These are phyloP conservation scores for Suillia variegata DNA, from an alignment of 2,888 invertebrate species.

Conservation along the genomic window DNA sequence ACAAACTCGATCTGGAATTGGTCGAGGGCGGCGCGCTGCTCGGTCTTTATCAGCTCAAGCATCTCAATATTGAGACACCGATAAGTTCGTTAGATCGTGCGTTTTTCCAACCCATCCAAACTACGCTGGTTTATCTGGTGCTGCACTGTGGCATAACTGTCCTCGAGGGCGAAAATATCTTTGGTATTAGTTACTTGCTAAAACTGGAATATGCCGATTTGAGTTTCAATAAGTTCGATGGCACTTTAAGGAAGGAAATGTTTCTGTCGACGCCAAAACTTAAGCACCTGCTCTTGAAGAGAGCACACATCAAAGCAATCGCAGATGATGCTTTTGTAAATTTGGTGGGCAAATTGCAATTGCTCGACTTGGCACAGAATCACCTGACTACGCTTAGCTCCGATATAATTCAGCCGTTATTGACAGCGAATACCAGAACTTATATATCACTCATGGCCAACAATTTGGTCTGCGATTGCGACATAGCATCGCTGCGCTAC, in stretches of 20 bases:
- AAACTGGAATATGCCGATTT: constrained; percentile 44
- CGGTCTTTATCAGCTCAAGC: constrained; percentile 42
- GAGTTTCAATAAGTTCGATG: constrained; percentile 43
- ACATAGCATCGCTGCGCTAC: constrained; percentile 32
- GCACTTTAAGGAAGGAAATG: constrained; percentile 34
- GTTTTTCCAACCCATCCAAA: constrained; percentile 52
- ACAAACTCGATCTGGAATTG: constrained; percentile 30
- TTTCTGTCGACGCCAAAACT: constrained; percentile 43
- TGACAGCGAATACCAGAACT: constrained; percentile 14
- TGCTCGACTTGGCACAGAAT: constrained; percentile 48
- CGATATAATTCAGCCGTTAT: constrained; percentile 27
- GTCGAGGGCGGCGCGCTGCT: constrained; percentile 44
- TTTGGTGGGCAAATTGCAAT: constrained; percentile 32
- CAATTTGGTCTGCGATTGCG: constrained; percentile 48
- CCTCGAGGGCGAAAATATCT: constrained; percentile 33
- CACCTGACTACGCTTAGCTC: constrained; percentile 37
- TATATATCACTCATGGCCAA: constrained; percentile 44
- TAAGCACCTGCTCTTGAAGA: constrained; percentile 37
- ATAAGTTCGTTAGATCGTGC: constrained; percentile 35
- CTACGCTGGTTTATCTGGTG: constrained; percentile 39
- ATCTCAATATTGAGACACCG: constrained; percentile 39
- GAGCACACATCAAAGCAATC: constrained; percentile 40
- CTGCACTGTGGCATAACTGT: constrained; percentile 38
- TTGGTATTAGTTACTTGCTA: constrained; percentile 39
- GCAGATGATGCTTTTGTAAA: constrained; percentile 42